Evolutionary conservation across 2,113 vertebrate species (phyloP).

Genomic region (Grantiella picta): DNA sequence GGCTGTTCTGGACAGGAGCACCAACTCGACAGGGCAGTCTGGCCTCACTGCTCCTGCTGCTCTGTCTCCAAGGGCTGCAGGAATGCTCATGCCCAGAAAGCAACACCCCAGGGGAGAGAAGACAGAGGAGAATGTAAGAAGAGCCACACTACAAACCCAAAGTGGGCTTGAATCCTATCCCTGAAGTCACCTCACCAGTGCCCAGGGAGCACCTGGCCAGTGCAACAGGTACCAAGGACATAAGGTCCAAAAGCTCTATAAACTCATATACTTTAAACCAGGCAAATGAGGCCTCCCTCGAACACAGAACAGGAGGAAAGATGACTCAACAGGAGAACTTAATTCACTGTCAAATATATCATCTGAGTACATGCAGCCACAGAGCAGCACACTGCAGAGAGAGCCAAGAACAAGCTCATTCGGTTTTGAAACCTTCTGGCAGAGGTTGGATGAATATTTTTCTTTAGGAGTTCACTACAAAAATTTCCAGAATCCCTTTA

Average conservation of each 20-base stretch:
- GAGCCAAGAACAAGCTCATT: conserved; percentile 1
- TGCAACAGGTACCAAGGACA: not conserved
- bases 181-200: not conserved
- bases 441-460: not conserved
- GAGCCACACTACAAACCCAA: not conserved
- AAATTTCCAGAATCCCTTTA: not conserved
- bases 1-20: not conserved
- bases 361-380: not conserved
- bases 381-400: not conserved
- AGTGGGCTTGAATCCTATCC: not conserved
- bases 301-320: not conserved
- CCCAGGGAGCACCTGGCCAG: not conserved
- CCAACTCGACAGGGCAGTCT: not conserved
- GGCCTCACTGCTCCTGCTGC: not conserved
- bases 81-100: not conserved
- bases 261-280: not conserved
- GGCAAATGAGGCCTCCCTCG: not conserved
- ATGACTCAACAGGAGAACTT: conserved; percentile 28
- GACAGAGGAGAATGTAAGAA: not conserved
- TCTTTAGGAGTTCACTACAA: not conserved
- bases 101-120: not conserved
- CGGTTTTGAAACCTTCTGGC: conserved; percentile 38
- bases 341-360: conserved; percentile 7
- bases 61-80: not conserved
- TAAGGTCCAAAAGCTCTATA: not conserved